Evolutionary conservation across 2,888 invertebrate genomes (phyloP), one percentile per base, ranked within the genome.

Genomic region (Zhuqinia jingwanae): DNA sequence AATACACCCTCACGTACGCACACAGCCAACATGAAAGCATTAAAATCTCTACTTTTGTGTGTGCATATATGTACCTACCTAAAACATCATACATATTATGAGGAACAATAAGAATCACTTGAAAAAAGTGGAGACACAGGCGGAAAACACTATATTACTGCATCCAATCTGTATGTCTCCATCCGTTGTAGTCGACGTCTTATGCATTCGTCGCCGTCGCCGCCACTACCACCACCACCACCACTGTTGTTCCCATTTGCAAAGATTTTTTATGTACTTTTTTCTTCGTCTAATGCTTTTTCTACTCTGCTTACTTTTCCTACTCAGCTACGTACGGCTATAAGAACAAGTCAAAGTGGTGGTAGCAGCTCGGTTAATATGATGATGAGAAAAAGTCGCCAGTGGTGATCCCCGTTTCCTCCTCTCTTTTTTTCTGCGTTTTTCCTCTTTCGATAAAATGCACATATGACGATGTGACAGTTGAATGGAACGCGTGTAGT

Each of bases 81-180:
- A 79, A 79, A 50, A 50, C 50, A 63, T 75, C 63, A 53, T 50
- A 50, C 45, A 20, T 58, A 73, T 75, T 82, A 77, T 77, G 77
- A 77, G 77, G 65, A 83, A 83, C 83, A 83, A 83, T 83, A 83
- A 77, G 83, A 53, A 83, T 83, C 76, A 65, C 83, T 83, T 77
- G 76, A 76, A 83, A 77, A 83, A 83, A 83, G 83, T 56, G 70
- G 83, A 77, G 77, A 83, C 76, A 83, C 76, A 65, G 82, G 77
- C 81, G 87, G 87, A 87, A 87, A 87, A 87, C 70, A 82, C 87
- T 82, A 87, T 87, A 76, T 68, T 78, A 87, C 82, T 78, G 75
- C 82, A 78, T 87, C 87, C 82, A 87, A 87, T 87, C 87, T 79
- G 87, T 87, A 77, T 83, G 87, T 87, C 87, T 87, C 87, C 87